These are phyloP conservation scores for Apocrypta bakeri DNA, from an alignment of 1,140 invertebrate genomes.

Conservation along the genomic window DNA sequence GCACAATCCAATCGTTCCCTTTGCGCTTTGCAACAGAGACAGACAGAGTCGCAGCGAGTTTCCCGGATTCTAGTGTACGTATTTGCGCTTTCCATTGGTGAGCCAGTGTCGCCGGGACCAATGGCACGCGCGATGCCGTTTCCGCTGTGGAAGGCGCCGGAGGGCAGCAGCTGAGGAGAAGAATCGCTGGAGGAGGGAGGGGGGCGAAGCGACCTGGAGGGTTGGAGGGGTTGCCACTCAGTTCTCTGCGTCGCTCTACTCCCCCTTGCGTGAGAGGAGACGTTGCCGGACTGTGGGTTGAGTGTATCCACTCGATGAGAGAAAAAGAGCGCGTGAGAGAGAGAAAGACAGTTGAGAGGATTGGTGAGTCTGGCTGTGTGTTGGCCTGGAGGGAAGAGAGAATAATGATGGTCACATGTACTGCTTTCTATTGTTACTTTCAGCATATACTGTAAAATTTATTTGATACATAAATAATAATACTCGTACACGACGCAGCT, in stretches of 20 bases:
- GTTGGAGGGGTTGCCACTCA: background rate
- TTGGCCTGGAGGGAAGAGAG: no score
- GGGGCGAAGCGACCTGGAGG: slow-evolving; percentile 48
- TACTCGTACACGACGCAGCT: background rate
- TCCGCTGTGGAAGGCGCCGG: slow-evolving; percentile 56
- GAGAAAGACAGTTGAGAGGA: background rate
- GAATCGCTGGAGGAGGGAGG: background rate
- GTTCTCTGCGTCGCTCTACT: background rate
- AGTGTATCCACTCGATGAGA: background rate
- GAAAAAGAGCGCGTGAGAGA: background rate
- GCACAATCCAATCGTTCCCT: slow-evolving; percentile 40
- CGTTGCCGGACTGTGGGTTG: background rate
- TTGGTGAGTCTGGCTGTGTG: no score
- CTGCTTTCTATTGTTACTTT: no score
- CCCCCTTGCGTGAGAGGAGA: background rate
- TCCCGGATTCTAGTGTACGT: slow-evolving; percentile 63
- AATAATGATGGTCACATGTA: no score
- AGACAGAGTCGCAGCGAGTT: slow-evolving; percentile 58
- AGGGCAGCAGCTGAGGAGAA: background rate
- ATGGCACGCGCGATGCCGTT: slow-evolving; percentile 68
- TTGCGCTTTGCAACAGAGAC: slow-evolving; percentile 7
- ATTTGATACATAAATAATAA: no score
- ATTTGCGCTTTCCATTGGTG: slow-evolving; percentile 69
- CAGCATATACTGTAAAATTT: no score
- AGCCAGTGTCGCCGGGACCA: slow-evolving; percentile 66